Evolutionary conservation across 2,888 invertebrate species (phyloP).

Genomic region (Megamerina dolium): DNA sequence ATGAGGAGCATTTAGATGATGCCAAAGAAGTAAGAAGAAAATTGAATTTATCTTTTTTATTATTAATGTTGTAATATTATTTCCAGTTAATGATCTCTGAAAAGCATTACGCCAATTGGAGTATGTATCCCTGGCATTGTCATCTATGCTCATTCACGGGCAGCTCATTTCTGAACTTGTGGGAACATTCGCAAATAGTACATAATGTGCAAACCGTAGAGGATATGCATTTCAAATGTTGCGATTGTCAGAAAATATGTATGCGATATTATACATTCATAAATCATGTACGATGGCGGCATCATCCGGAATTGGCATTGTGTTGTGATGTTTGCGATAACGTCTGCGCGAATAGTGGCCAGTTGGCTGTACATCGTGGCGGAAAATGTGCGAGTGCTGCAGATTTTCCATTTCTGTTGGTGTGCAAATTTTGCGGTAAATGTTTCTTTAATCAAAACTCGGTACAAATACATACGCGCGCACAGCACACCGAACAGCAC

Average conservation of each 20-base stretch:
- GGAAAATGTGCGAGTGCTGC: conserved; percentile 12
- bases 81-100: not conserved
- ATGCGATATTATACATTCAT: conserved; percentile 30
- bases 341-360: conserved; percentile 12
- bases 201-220: conserved; percentile 8
- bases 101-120: conserved; percentile 1
- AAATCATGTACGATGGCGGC: conserved; percentile 33
- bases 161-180: conserved; percentile 7
- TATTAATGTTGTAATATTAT: not conserved
- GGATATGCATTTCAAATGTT: conserved; percentile 27
- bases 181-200: conserved; percentile 9
- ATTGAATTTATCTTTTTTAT: not conserved
- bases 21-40: not conserved
- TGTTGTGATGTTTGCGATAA: conserved; percentile 31
- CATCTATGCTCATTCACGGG: conserved; percentile 7
- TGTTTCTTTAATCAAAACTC: conserved; percentile 24
- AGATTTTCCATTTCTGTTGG: conserved; percentile 13
- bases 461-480: conserved; percentile 25
- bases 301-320: conserved; percentile 25
- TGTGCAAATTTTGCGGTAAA: conserved; percentile 30
- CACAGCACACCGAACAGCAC: conserved; percentile 17
- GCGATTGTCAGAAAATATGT: conserved; percentile 31
- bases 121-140: conserved; percentile 6
- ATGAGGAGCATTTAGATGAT: not conserved
- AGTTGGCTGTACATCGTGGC: conserved; percentile 24